Evolutionary conservation across 1,140 invertebrate species (phyloP).

Genomic region (Ladona fulva): DNA sequence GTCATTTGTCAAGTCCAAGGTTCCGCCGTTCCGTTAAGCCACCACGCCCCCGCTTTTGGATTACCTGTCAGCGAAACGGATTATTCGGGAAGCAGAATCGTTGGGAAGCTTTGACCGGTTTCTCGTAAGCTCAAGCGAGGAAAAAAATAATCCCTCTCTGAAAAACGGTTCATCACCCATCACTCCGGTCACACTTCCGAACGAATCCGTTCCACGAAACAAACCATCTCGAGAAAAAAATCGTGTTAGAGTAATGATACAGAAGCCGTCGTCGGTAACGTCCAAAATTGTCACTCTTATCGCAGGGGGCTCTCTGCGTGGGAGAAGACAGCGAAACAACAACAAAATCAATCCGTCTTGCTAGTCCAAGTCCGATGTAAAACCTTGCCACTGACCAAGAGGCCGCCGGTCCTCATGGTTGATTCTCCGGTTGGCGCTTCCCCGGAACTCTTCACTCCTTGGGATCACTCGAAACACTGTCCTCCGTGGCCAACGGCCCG

Average conservation of each 20-base stretch:
- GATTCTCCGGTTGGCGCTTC: background rate
- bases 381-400: conserved; percentile 6
- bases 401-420: background rate
- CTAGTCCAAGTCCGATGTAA: background rate
- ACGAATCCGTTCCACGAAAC: background rate
- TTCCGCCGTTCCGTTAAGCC: background rate
- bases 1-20: background rate
- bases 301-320: too few relatives aligned
- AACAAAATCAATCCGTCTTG: background rate
- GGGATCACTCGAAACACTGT: background rate
- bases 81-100: background rate
- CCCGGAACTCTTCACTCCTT: background rate
- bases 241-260: too few relatives aligned
- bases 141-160: background rate
- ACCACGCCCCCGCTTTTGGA: background rate
- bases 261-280: too few relatives aligned
- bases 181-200: background rate
- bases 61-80: background rate
- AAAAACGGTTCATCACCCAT: too few relatives aligned
- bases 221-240: background rate
- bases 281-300: too few relatives aligned
- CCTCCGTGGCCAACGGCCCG: background rate
- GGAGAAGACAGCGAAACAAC: too few relatives aligned
- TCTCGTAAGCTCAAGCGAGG: background rate
- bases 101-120: background rate